Evolutionary conservation across 2,888 invertebrate species (phyloP).

Genomic region (Poecilobothrus nobilitatus): DNA sequence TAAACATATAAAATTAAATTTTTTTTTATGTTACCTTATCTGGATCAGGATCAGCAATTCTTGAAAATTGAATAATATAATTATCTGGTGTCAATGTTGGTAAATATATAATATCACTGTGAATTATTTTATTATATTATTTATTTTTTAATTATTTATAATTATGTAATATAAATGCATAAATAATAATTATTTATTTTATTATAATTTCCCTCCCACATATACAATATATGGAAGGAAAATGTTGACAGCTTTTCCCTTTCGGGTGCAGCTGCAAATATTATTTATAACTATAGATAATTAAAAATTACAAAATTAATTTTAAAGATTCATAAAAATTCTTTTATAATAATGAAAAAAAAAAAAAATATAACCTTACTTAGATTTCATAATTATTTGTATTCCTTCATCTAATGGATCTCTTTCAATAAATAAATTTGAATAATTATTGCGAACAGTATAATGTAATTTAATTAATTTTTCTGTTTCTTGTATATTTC

Average conservation of each 20-base stretch:
- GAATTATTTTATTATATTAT: too few species aligned
- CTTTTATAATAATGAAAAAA: too few species aligned
- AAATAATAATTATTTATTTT: too few species aligned
- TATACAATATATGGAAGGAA: too few species aligned
- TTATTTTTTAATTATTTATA: too few species aligned
- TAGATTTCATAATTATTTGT: neutral
- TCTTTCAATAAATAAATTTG: slow-evolving; percentile 47
- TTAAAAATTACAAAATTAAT: neutral
- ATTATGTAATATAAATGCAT: too few species aligned
- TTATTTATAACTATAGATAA: neutral
- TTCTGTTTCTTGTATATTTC: slow-evolving; percentile 32
- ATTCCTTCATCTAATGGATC: slow-evolving; percentile 38
- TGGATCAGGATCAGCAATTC: slow-evolving; percentile 31
- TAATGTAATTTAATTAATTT: slow-evolving; percentile 39
- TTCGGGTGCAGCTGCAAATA: too few species aligned
- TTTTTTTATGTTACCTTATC: slow-evolving; percentile 27
- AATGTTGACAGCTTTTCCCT: too few species aligned
- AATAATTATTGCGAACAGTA: slow-evolving; percentile 45
- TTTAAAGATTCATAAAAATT: too few species aligned
- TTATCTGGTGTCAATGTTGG: slow-evolving; percentile 36
- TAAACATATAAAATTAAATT: too few species aligned
- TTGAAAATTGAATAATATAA: slow-evolving; percentile 29
- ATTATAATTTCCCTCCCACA: too few species aligned
- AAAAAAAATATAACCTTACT: neutral
- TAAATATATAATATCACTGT: slow-evolving; percentile 31